A percentile compares a stretch with the other conserved stretches of the same genome.
Evolutionary conservation across 2,113 vertebrate genomes (phyloP).

Genomic region (Trinectes maculatus): DNA sequence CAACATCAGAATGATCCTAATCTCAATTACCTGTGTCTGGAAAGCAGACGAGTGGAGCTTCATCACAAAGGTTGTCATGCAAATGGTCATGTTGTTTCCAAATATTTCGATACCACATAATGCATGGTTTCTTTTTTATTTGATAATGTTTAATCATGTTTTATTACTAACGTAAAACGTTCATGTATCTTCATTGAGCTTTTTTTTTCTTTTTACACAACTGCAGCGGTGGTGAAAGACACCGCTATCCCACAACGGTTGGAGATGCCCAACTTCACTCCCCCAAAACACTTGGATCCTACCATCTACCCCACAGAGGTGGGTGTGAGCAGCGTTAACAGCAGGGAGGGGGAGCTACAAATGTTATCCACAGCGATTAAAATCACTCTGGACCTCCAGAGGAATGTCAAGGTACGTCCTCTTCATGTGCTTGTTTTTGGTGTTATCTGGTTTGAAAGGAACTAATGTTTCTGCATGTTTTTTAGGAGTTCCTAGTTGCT

Average conservation of each 20-base stretch:
- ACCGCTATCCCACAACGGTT: conserved; percentile 78
- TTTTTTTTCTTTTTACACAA: neutral
- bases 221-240: conserved; percentile 84
- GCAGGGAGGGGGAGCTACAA: conserved; percentile 77
- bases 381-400: conserved; percentile 88
- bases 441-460: neutral
- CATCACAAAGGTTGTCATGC: conserved; percentile 90
- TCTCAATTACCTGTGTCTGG: conserved; percentile 89
- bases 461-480: neutral
- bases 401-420: conserved; percentile 86
- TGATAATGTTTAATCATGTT: neutral
- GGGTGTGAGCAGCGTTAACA: conserved; percentile 82
- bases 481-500: conserved; percentile 91
- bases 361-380: conserved; percentile 91
- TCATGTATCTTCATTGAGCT: neutral
- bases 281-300: conserved; percentile 83
- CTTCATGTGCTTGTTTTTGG: neutral
- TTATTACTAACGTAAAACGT: neutral
- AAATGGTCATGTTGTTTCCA: neutral
- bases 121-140: neutral
- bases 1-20: conserved; percentile 88
- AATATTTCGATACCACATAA: neutral
- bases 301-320: conserved; percentile 91
- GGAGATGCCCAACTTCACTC: conserved; percentile 84
- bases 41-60: conserved; percentile 86